Evolutionary conservation across 2,113 vertebrate species (phyloP).

Genomic region (Fulica atra): DNA sequence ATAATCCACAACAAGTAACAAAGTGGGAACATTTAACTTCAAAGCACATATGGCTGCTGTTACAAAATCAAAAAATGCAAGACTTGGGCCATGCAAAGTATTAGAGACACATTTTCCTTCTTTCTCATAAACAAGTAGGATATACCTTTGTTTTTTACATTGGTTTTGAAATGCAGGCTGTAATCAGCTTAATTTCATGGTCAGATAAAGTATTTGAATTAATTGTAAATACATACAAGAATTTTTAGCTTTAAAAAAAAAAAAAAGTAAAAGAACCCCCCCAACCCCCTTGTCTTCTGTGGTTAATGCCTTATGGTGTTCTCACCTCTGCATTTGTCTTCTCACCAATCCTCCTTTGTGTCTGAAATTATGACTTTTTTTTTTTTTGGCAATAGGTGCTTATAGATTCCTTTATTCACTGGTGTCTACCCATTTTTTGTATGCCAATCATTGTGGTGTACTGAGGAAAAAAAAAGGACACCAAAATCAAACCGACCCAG

Average conservation of each 20-base stretch:
- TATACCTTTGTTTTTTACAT: slow-evolving; percentile 49
- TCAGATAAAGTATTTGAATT: slow-evolving; percentile 6
- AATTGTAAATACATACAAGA: background rate
- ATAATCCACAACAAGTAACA: slow-evolving; percentile 79
- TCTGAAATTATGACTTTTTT: background rate
- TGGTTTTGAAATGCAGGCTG: background rate
- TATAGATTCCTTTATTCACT: background rate
- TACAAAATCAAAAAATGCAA: slow-evolving; percentile 79
- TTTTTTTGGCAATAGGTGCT: background rate
- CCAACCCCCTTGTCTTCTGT: background rate
- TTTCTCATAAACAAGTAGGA: slow-evolving; percentile 8
- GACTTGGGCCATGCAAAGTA: slow-evolving; percentile 72
- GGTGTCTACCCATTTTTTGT: background rate
- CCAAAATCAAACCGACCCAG: background rate
- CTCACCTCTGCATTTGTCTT: background rate
- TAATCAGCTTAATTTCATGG: background rate
- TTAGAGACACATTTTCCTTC: slow-evolving; percentile 51
- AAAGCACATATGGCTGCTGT: slow-evolving; percentile 84
- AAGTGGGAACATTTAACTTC: slow-evolving; percentile 83
- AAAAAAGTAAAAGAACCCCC: background rate
- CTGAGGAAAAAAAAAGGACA: background rate
- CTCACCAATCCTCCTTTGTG: background rate
- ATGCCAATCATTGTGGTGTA: background rate
- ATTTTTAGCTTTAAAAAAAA: background rate
- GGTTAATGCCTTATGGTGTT: background rate